Base-by-base conservation (phyloP, 2,113 vertebrate genomes). In the Nerophis ophidion region DNA sequence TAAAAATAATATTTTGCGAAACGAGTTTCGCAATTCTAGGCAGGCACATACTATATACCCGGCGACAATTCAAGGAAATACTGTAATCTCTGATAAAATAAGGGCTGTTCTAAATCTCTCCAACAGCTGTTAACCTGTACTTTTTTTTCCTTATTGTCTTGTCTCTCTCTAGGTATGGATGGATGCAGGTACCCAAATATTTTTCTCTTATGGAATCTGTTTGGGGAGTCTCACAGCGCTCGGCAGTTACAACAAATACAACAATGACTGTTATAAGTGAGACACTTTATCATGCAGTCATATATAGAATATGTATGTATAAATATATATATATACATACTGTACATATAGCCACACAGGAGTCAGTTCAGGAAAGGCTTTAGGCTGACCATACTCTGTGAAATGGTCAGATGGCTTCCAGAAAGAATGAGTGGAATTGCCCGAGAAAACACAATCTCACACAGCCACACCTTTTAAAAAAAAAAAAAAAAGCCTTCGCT, bases 181-280 rank as follows among this genome's bases (percentile, higher is more conserved):
- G 94, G 95, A 98, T 7, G 95, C 95, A 0, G 94, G 94, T 40
- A 96, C 94, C 62, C 93, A 95, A 75, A 91, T 96, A 61, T 97
- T 98, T 86, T 98, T 94, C 85, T 97, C 94, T 0, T 97, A 94
- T 7, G 94, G 94, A 67, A 93, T 97, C 84, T 93, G 94, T 68
- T 85, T 96, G 71, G 95, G 95, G 63, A 94, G 93, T 65, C 91
- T 97, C 71, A 98, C 93, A 0, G 94, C 93, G 19, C 81, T 98
- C 74, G 94, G 95, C 73, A 98, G 95, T 88, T 98, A 98, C 90
- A 97, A 98, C 89, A 92, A 92, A 80, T 97, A 92, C 86, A 92
- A 97, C 89, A 97, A 98, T 79, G 87, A 98, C 85, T 98, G 95
- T 84, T 95, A 95, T 86, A 95, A 92, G 95, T 97, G 90, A 90